A percentile compares a stretch with the other conserved stretches of the same genome.
phyloP scores from a whole-genome alignment of 2,888 invertebrate species.

The Lissonota sp. region DNA sequence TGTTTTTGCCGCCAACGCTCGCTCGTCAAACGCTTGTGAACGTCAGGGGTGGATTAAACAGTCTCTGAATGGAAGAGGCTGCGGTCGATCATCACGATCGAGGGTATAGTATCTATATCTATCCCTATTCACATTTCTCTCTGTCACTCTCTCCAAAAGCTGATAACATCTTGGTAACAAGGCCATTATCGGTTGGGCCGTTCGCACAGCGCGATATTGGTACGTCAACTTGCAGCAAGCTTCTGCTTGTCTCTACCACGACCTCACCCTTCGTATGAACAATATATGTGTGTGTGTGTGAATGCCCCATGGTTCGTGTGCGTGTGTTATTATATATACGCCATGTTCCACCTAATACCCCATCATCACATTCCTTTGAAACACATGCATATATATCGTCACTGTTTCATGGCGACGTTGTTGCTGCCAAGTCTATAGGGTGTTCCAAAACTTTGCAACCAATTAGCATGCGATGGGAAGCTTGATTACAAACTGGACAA shows the following conservation, averaged over 20 bases:
- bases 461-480: too few relatives aligned
- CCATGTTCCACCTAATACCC: conserved; percentile 12
- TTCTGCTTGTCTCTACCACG: conserved; percentile 35
- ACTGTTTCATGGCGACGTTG: conserved; percentile 10
- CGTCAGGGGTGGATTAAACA: conserved; percentile 27
- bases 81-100: neutral
- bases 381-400: conserved; percentile 7
- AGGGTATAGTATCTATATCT: neutral
- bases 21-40: conserved; percentile 33
- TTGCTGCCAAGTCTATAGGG: neutral
- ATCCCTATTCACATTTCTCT: neutral
- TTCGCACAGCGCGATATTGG: conserved; percentile 42
- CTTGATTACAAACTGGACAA: too few relatives aligned
- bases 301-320: neutral
- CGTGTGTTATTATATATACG: neutral
- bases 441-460: too few relatives aligned
- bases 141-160: neutral
- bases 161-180: conserved; percentile 53
- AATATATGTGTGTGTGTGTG: neutral
- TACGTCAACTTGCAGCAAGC: conserved; percentile 44
- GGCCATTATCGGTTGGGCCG: conserved; percentile 43
- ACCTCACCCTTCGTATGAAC: conserved; percentile 20
- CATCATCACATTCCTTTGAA: conserved; percentile 37
- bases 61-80: neutral
- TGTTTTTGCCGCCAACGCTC: neutral